Evolutionary conservation across 2,888 invertebrate species (phyloP).

Genomic region (Lumbricus terrestris): DNA sequence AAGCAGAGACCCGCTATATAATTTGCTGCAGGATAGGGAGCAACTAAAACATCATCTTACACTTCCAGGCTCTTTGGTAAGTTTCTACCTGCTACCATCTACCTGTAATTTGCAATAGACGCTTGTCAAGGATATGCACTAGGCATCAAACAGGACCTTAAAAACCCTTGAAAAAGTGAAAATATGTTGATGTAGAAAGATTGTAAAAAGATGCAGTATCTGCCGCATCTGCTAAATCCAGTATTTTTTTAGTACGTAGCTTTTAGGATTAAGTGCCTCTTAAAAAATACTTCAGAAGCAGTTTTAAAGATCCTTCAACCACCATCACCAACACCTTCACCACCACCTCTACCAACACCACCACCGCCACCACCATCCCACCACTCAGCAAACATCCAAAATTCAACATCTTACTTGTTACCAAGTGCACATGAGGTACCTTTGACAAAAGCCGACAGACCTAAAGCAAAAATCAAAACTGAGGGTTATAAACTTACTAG

Average conservation of each 20-base stretch:
- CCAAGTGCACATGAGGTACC: not conserved
- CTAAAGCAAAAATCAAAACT: not conserved
- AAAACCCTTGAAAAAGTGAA: not conserved
- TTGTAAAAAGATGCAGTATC: not conserved
- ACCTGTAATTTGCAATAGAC: not conserved
- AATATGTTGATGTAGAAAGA: not conserved
- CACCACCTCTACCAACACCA: not conserved
- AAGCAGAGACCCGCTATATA: too few species aligned
- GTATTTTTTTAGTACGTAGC: too few species aligned
- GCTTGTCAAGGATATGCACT: not conserved
- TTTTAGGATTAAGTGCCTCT: not conserved
- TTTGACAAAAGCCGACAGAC: slow-evolving; percentile 7
- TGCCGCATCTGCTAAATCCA: not conserved
- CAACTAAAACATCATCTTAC: not conserved
- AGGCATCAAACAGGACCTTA: not conserved
- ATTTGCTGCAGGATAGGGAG: too few species aligned
- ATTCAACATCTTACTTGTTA: slow-evolving; percentile 10
- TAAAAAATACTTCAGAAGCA: not conserved
- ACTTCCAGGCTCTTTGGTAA: not conserved
- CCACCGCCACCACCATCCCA: slow-evolving; percentile 18
- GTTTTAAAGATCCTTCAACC: not conserved
- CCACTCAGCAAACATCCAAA: not conserved
- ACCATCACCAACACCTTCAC: not conserved
- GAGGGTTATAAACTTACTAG: not conserved
- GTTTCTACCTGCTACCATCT: too few species aligned